A percentile compares a stretch with the other conserved stretches of the same genome.
Evolutionary conservation across 2,888 invertebrate genomes (phyloP).

Genomic region (Euphydryas editha): DNA sequence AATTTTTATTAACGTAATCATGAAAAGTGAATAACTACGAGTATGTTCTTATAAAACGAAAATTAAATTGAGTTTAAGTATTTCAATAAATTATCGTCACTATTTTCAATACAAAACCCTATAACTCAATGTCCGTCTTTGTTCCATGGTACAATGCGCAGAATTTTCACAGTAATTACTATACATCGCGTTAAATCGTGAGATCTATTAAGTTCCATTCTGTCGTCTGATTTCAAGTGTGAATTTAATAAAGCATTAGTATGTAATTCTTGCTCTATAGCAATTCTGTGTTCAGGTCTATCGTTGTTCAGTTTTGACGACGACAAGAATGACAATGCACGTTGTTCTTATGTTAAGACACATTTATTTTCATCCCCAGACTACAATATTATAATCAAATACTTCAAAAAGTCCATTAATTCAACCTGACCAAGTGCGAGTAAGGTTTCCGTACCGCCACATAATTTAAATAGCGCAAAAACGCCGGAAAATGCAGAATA

Average conservation of each 20-base stretch:
- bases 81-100: conserved; percentile 4
- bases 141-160: conserved; percentile 28
- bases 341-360: not conserved
- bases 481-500: no score
- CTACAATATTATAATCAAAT: no score
- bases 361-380: no score
- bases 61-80: not conserved
- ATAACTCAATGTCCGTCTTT: conserved; percentile 11
- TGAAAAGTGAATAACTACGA: no score
- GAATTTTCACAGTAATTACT: conserved; percentile 36
- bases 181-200: conserved; percentile 36
- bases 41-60: no score
- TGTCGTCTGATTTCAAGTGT: not conserved
- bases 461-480: no score
- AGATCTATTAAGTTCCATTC: conserved; percentile 23
- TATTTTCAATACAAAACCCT: not conserved
- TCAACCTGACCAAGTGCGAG: no score
- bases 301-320: not conserved
- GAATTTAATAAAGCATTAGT: not conserved
- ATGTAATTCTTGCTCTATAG: not conserved
- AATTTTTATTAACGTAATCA: no score
- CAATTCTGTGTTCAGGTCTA: no score
- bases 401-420: no score
- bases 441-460: no score
- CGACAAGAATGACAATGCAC: not conserved